These are phyloP conservation scores for Teleogryllus occipitalis DNA, from an alignment of 1,140 invertebrate genomes.

Conservation along the genomic window DNA sequence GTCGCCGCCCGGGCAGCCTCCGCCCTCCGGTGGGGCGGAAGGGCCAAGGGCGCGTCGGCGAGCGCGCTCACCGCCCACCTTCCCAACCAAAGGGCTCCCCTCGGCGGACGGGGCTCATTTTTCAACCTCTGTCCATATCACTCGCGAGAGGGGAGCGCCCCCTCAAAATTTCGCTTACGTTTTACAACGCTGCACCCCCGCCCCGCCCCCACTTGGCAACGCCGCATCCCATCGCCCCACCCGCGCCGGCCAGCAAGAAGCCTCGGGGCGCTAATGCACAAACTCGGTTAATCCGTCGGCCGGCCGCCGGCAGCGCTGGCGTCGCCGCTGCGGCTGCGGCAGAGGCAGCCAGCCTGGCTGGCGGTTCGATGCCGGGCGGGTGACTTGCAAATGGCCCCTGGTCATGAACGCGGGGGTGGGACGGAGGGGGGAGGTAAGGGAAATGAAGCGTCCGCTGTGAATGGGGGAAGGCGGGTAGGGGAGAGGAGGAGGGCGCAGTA, in stretches of 20 bases:
- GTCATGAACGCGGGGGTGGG: no score
- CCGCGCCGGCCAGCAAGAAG: neutral
- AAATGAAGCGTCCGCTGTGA: no score
- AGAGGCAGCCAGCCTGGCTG: neutral
- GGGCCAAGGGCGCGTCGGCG: neutral
- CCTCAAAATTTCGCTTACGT: slow-evolving; percentile 1
- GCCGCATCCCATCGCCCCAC: neutral
- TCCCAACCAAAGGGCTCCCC: neutral
- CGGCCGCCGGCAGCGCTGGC: no score
- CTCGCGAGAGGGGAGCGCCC: neutral
- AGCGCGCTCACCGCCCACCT: no score
- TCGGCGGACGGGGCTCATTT: neutral
- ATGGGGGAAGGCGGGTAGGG: no score
- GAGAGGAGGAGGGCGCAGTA: no score
- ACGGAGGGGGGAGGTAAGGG: no score
- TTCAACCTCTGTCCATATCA: slow-evolving; percentile 1
- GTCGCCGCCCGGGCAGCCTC: no score
- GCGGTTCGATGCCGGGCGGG: neutral
- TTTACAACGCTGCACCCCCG: neutral
- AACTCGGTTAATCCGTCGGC: neutral
- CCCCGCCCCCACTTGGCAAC: neutral
- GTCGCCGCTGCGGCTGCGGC: neutral
- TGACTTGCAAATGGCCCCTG: neutral
- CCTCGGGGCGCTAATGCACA: neutral
- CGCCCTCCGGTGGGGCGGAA: neutral